A percentile compares a stretch with the other conserved stretches of the same genome.
Conservation (phyloP, 2,113 vertebrate species). For the Mystacornis crossleyi region DNA sequence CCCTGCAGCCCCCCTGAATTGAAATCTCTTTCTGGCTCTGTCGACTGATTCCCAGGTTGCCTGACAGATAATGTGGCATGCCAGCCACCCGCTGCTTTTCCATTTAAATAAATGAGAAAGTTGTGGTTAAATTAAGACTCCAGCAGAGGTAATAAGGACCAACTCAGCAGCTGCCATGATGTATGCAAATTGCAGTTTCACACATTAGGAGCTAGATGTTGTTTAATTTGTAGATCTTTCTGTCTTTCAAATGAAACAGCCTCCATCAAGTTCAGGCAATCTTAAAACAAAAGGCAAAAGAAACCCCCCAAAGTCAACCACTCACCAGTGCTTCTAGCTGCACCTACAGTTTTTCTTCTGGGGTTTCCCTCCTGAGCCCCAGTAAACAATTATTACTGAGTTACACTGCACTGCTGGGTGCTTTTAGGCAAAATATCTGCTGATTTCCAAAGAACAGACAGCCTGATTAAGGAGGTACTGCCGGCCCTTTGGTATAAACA, state of each 20-base stretch:
- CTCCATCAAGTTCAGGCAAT: neutral
- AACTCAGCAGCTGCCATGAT: constrained; percentile 47
- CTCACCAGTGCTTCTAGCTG: neutral
- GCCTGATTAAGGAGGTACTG: neutral
- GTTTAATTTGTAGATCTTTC: constrained; percentile 49
- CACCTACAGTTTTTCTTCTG: neutral
- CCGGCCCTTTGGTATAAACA: neutral
- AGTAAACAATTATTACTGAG: neutral
- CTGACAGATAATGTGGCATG: constrained; percentile 18
- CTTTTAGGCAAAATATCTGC: neutral
- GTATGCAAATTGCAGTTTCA: constrained; percentile 68
- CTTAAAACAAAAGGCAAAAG: neutral
- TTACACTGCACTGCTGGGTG: neutral
- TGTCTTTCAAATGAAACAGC: neutral
- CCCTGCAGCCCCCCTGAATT: neutral
- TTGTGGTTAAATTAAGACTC: constrained; percentile 66
- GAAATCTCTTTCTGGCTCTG: constrained; percentile 21
- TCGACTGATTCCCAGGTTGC: constrained; percentile 42
- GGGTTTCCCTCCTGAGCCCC: neutral
- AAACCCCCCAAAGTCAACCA: neutral
- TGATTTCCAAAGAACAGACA: neutral
- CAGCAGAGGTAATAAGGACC: constrained; percentile 53
- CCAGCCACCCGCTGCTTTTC: constrained; percentile 55
- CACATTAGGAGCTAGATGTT: constrained; percentile 58
- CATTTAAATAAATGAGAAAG: constrained; percentile 70